Base-by-base conservation (phyloP, 1,140 invertebrate species). In the Thalassaphorura encarpata region DNA sequence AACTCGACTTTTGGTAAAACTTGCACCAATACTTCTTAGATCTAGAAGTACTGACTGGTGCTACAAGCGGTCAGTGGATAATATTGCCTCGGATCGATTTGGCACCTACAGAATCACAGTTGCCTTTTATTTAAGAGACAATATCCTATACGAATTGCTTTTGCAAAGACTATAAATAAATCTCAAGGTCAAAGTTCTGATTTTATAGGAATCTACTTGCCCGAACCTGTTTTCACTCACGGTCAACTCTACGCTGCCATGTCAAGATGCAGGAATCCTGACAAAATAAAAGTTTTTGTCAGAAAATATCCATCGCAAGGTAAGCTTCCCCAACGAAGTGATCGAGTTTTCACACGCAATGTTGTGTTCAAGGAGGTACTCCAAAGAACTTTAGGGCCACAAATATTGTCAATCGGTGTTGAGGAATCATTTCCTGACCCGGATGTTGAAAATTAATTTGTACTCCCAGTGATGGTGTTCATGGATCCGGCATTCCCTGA, bases 111-210 rank as follows among this genome's bases (percentile, higher is more conserved):
- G 36, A 56, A 28, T 11, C 52, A 23, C 68, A 71, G 62, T 42
- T 68, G 36, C 69, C 71, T 50, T 72, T 74, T 61, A 49, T 66
- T 36, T 70, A 78, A 55, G 71, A 72, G 73, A 56, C 68, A 75
- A 52, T 74, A 77, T 66, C 70, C 70, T 26, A 55, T 73, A 29
- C 54, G 63, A 58, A 58, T 77, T 13, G 73, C 75, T 28, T 79
- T 78, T 67, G 69, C 72, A 21, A 73, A 78, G 67, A 71, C 72
- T 18, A 75, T 76, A 42, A 77, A 76, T 62, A 77, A 80, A 66
- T 70, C 72, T 64, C 77, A 80, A 68, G 75, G 77, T 11, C 58
- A 60, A 41, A 43, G 52, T 0, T 52, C 55, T 24, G 39, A 55
- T n/a, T 36, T 11, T 19, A 36, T 55, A 43, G 52, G 58, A 2